Conservation (phyloP, 2,888 invertebrate genomes). For the Cephus nigrinus region DNA sequence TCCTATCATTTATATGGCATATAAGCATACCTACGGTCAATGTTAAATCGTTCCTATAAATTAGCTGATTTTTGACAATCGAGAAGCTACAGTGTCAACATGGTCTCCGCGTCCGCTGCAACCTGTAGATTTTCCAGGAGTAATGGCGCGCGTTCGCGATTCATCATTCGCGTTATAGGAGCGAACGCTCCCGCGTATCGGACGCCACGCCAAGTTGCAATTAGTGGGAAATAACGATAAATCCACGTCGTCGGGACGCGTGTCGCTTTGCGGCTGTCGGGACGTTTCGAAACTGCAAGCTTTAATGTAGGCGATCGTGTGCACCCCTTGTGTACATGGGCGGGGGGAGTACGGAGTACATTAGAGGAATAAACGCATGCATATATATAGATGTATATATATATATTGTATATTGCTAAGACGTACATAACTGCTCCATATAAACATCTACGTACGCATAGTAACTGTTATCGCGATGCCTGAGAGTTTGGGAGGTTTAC, state of each 20-base stretch:
- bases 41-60: neutral
- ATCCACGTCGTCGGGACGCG: conserved; percentile 1
- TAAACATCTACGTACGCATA: neutral
- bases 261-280: neutral
- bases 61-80: neutral
- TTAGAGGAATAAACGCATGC: neutral
- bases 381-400: neutral
- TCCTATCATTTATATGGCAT: no score
- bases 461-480: conserved; percentile 7
- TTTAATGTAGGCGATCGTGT: neutral
- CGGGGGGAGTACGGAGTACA: neutral
- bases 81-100: neutral
- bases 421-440: neutral
- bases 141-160: neutral
- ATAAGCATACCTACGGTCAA: neutral
- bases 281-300: neutral
- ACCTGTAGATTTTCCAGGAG: conserved; percentile 11
- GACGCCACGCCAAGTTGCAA: conserved; percentile 9
- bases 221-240: conserved; percentile 12
- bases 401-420: neutral
- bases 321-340: neutral
- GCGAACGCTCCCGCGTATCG: conserved; percentile 4
- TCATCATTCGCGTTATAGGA: conserved; percentile 5
- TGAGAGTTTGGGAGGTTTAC: conserved; percentile 10
- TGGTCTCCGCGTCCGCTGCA: neutral